phyloP scores from a whole-genome alignment of 2,888 invertebrate species.

The Rotaria magnacalcarata region DNA sequence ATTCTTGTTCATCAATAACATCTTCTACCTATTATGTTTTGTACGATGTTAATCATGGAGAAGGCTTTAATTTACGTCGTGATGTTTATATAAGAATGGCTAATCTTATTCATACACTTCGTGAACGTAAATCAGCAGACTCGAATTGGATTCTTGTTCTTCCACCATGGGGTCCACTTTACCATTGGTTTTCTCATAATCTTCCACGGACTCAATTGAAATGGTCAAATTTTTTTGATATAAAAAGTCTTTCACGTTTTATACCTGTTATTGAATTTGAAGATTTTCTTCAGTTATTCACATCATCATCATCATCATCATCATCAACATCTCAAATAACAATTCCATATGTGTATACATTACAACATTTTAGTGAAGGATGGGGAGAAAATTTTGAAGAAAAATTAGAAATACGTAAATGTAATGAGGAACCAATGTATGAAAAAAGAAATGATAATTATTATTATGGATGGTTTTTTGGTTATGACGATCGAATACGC shows the following conservation, averaged over 20 bases:
- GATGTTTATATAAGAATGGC: conserved; percentile 92
- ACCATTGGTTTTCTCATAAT: conserved; percentile 72
- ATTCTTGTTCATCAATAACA: neutral
- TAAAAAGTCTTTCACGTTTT: conserved; percentile 71
- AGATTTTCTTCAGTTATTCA: conserved; percentile 65
- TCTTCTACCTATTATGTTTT: conserved; percentile 69
- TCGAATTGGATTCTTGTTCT: conserved; percentile 67
- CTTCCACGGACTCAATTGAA: conserved; percentile 65
- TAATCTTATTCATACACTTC: conserved; percentile 71
- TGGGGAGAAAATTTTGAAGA: conserved; percentile 50
- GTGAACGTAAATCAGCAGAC: conserved; percentile 53
- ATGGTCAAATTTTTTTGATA: conserved; percentile 81
- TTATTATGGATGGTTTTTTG: conserved; percentile 67
- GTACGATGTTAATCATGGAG: conserved; percentile 87
- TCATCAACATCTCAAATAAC: neutral
- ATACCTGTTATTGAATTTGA: conserved; percentile 80
- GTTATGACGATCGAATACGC: conserved; percentile 68
- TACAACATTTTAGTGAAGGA: conserved; percentile 51
- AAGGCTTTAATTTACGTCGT: conserved; percentile 90
- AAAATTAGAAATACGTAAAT: neutral
- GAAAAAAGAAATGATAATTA: conserved; percentile 52
- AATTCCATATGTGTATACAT: conserved; percentile 51
- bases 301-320: neutral
- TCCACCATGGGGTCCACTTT: conserved; percentile 83
- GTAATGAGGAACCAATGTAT: neutral